phyloP scores from a whole-genome alignment of 2,888 invertebrate species.

The Epistrophella euchroma region DNA sequence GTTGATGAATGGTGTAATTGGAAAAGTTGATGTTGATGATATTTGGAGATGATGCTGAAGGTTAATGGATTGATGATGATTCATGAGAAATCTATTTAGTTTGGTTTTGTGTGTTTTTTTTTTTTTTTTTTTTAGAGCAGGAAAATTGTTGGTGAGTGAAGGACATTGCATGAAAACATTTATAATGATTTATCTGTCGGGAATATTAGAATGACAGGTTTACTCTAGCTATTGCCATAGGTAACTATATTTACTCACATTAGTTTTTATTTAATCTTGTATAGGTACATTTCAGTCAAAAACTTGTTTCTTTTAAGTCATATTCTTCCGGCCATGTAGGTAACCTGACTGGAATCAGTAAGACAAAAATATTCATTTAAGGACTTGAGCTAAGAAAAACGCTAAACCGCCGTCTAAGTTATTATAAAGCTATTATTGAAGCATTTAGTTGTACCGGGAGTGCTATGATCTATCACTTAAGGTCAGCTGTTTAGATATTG shows the following conservation, averaged over 20 bases:
- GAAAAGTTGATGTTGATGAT: conserved; percentile 73
- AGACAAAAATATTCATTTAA: too few relatives aligned
- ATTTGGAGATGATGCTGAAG: conserved; percentile 44
- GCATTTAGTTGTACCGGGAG: too few relatives aligned
- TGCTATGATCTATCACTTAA: too few relatives aligned
- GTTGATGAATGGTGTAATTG: conserved; percentile 75
- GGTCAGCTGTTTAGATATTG: too few relatives aligned
- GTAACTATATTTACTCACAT: too few relatives aligned
- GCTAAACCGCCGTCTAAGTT: too few relatives aligned
- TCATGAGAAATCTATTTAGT: conserved; percentile 21
- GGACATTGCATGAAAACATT: conserved; percentile 1
- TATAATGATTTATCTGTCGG: conserved; percentile 17
- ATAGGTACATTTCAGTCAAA: too few relatives aligned
- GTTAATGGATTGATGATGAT: conserved; percentile 65
- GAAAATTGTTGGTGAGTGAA: background rate
- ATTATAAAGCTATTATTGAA: too few relatives aligned
- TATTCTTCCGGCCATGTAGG: background rate
- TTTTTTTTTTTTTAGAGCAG: background rate
- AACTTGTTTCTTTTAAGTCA: too few relatives aligned
- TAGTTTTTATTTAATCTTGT: too few relatives aligned
- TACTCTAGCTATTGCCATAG: background rate
- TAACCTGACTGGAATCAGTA: background rate
- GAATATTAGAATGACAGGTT: background rate
- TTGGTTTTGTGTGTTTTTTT: background rate
- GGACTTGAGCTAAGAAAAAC: too few relatives aligned